phyloP scores from a whole-genome alignment of 2,888 invertebrate genomes.

The Chromoteleia sp. region DNA sequence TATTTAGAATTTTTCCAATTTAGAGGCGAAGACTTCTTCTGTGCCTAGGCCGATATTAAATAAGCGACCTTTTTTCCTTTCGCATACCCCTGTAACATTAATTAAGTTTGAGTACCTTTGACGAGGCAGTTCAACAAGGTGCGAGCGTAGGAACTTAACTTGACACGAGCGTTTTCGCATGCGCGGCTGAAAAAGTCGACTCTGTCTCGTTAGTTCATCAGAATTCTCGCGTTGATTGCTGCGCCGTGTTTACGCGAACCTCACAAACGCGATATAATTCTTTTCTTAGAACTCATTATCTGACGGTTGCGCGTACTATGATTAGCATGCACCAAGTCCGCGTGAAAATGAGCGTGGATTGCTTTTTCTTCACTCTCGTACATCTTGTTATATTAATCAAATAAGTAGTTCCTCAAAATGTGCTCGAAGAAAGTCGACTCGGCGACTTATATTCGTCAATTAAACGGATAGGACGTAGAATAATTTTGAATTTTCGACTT shows the following conservation, averaged over 20 bases:
- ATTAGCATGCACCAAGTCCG: constrained; percentile 46
- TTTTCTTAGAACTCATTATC: constrained; percentile 61
- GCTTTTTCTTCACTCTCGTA: constrained; percentile 40
- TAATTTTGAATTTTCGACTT: constrained; percentile 3
- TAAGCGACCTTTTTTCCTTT: constrained; percentile 25
- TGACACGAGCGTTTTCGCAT: constrained; percentile 44
- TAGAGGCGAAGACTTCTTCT: neutral
- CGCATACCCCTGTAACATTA: constrained; percentile 25
- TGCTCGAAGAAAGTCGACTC: constrained; percentile 14
- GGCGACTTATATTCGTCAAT: too few relatives aligned
- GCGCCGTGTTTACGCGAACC: constrained; percentile 56
- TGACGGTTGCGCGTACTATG: constrained; percentile 33
- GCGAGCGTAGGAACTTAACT: constrained; percentile 26
- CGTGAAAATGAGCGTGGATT: constrained; percentile 29
- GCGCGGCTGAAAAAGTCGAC: constrained; percentile 17
- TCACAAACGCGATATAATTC: constrained; percentile 53
- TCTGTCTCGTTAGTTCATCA: constrained; percentile 45
- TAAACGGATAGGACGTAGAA: too few relatives aligned
- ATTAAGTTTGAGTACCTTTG: constrained; percentile 47
- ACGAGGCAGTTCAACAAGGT: constrained; percentile 30
- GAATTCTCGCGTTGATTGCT: constrained; percentile 52
- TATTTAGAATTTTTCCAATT: constrained; percentile 12
- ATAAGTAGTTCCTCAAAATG: constrained; percentile 45
- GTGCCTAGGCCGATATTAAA: constrained; percentile 25
- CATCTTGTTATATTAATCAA: constrained; percentile 56